Evolutionary conservation across 2,113 vertebrate species (phyloP).

Genomic region (Leucosticte australis): DNA sequence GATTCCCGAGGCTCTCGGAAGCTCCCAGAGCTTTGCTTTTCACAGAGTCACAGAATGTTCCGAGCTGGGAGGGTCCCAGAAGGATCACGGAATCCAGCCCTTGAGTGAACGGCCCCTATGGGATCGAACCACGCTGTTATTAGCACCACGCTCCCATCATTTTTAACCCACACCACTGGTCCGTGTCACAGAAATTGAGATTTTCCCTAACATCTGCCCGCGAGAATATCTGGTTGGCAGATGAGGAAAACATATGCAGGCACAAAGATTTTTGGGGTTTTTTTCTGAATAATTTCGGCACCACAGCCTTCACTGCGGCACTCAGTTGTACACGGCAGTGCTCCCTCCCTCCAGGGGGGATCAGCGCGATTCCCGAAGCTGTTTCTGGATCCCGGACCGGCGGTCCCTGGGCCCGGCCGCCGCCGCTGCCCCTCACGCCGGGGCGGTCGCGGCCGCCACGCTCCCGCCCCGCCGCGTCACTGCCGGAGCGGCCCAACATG

Average conservation of each 20-base stretch:
- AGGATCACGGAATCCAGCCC: rapidly evolving
- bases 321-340: rapidly evolving
- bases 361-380: rapidly evolving
- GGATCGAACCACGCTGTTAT: not conserved
- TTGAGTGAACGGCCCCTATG: rapidly evolving
- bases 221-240: not conserved
- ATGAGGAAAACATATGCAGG: rapidly evolving
- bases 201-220: not conserved
- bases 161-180: not conserved
- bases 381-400: rapidly evolving
- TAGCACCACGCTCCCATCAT: not conserved
- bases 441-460: not conserved
- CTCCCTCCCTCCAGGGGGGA: rapidly evolving
- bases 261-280: not conserved
- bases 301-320: not conserved
- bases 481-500: not conserved
- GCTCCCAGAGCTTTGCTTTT: not conserved
- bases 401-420: not conserved
- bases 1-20: not conserved
- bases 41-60: not conserved
- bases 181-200: rapidly evolving
- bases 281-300: not conserved
- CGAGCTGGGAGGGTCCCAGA: not conserved
- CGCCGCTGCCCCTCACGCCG: not conserved
- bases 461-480: not conserved